Evolutionary conservation across 2,888 invertebrate species (phyloP).

Genomic region (Piscicola geometra): DNA sequence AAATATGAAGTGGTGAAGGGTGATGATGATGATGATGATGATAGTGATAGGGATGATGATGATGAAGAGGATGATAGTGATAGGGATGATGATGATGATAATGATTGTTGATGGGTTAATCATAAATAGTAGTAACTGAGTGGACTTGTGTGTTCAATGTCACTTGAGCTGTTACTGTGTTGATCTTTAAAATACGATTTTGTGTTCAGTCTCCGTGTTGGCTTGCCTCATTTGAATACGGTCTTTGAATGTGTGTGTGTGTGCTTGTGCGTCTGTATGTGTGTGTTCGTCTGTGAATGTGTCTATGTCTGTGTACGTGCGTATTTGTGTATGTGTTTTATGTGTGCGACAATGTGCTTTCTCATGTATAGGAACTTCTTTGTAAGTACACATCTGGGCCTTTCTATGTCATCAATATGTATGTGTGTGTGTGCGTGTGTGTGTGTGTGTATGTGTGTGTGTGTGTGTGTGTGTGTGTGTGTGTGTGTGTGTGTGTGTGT

Average conservation of each 20-base stretch:
- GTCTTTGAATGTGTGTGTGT: background rate
- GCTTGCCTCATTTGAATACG: background rate
- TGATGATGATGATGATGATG: background rate
- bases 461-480: slow-evolving; percentile 20
- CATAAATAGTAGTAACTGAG: no score
- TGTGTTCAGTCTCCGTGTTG: background rate
- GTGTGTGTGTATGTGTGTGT: slow-evolving; percentile 28
- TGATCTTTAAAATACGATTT: no score
- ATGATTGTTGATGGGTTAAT: no score
- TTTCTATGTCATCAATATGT: slow-evolving; percentile 24
- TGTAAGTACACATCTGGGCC: background rate
- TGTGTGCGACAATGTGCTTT: background rate
- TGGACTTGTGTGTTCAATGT: no score
- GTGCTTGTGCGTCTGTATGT: background rate
- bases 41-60: background rate
- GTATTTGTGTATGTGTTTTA: background rate
- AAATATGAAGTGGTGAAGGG: background rate
- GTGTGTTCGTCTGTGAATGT: background rate
- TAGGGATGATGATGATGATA: background rate
- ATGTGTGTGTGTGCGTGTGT: slow-evolving; percentile 34
- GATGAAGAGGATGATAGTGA: background rate
- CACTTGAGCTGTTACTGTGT: no score
- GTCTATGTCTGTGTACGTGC: background rate
- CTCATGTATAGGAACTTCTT: background rate
- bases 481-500: slow-evolving; percentile 14